These are phyloP conservation scores for Hyles euphorbiae DNA, from an alignment of 1,140 invertebrate species.

Conservation along the genomic window DNA sequence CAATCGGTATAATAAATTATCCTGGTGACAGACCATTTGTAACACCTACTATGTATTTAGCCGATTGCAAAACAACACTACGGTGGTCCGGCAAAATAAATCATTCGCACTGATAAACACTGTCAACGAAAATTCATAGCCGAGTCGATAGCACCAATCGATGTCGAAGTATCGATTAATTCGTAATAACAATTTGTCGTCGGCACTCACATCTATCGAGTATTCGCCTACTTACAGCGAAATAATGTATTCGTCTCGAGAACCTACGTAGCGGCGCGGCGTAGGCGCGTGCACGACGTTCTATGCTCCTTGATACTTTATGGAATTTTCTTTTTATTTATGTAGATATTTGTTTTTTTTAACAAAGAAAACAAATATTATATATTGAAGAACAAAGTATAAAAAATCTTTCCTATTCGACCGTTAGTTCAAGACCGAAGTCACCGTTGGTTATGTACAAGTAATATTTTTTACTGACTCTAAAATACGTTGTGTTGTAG, in stretches of 20 bases:
- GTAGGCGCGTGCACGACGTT: conserved; percentile 44
- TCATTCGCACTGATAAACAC: conserved; percentile 3
- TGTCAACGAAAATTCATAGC: conserved; percentile 8
- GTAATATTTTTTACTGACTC: no score
- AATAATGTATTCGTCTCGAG: conserved; percentile 60
- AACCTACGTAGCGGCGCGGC: conserved; percentile 43
- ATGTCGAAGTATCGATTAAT: conserved; percentile 52
- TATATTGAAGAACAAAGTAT: no score
- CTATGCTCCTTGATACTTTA: conserved; percentile 37
- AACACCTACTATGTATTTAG: no score
- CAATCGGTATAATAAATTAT: no score
- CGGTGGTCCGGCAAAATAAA: conserved; percentile 1
- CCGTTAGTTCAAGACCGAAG: no score
- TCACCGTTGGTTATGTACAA: no score
- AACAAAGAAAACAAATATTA: no score
- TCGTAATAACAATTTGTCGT: conserved; percentile 66
- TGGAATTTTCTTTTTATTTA: not conserved
- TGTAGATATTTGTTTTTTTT: no score
- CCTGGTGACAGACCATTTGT: no score
- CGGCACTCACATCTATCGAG: conserved; percentile 53
- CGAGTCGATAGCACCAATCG: conserved; percentile 21
- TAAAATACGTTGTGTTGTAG: no score
- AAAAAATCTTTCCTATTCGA: no score
- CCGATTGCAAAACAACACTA: no score
- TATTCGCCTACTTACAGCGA: conserved; percentile 60